phyloP scores from a whole-genome alignment of 1,140 invertebrate species.

The Caenorhabditis remanei region DNA sequence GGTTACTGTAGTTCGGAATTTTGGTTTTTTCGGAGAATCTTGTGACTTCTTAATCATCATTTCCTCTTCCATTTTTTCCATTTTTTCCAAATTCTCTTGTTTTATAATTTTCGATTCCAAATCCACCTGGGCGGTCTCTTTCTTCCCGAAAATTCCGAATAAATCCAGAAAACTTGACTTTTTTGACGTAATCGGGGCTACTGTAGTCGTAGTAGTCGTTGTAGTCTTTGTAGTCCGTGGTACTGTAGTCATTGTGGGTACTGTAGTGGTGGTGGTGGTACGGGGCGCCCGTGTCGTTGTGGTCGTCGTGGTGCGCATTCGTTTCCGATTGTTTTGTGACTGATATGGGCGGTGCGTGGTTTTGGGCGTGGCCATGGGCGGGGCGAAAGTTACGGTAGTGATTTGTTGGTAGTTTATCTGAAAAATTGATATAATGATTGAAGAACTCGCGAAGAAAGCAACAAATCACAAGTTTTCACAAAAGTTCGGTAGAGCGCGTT shows the following conservation, averaged over 20 bases:
- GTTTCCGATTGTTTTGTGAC: slow-evolving; percentile 40
- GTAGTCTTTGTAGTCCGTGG: slow-evolving; percentile 56
- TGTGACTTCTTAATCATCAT: slow-evolving; percentile 8
- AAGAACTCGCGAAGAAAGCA: background rate
- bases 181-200: slow-evolving; percentile 17
- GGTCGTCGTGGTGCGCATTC: slow-evolving; percentile 39
- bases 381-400: slow-evolving; percentile 37
- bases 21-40: slow-evolving; percentile 15
- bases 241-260: slow-evolving; percentile 39
- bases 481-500: no score
- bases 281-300: slow-evolving; percentile 51
- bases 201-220: slow-evolving; percentile 54
- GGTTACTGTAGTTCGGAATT: slow-evolving; percentile 36
- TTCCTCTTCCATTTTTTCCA: slow-evolving; percentile 44
- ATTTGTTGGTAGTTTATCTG: slow-evolving; percentile 21
- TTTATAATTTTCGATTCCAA: slow-evolving; percentile 39
- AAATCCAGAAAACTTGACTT: slow-evolving; percentile 47
- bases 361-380: background rate
- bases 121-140: slow-evolving; percentile 37
- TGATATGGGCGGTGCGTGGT: slow-evolving; percentile 11
- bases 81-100: slow-evolving; percentile 18
- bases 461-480: background rate
- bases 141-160: slow-evolving; percentile 39
- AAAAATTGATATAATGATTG: background rate
- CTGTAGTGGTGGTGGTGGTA: slow-evolving; percentile 29